These are phyloP conservation scores for Cecidostiba fungosa DNA, from an alignment of 2,888 invertebrate genomes.

Conservation along the genomic window DNA sequence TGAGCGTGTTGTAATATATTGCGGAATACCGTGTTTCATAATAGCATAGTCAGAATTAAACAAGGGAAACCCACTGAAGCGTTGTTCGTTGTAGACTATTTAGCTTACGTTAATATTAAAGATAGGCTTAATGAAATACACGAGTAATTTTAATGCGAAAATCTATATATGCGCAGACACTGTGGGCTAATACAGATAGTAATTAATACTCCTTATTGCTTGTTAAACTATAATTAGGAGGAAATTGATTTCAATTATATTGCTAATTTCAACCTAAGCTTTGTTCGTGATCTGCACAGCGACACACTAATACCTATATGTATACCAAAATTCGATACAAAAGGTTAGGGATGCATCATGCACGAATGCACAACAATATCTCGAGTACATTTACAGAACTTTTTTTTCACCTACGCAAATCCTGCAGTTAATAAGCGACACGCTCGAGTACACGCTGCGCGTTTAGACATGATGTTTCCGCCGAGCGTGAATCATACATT, in stretches of 20 bases:
- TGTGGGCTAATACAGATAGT: background rate
- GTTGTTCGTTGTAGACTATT: background rate
- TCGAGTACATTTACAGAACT: background rate
- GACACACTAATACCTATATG: background rate
- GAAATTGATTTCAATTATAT: background rate
- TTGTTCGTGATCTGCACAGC: background rate
- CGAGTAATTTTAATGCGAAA: background rate
- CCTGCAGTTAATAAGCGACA: constrained; percentile 2
- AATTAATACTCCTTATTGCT: background rate
- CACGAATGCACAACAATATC: too few species aligned
- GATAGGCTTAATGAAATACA: background rate
- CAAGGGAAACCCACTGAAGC: background rate
- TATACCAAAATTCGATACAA: too few species aligned
- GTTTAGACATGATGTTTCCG: constrained; percentile 2
- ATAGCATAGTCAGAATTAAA: background rate
- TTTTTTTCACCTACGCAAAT: background rate
- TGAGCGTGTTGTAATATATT: background rate
- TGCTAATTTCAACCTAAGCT: background rate
- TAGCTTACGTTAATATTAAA: background rate
- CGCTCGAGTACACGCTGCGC: constrained; percentile 7
- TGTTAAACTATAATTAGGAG: background rate
- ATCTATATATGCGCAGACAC: background rate
- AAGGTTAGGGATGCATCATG: too few species aligned
- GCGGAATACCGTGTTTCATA: background rate
- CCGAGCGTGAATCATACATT: constrained; percentile 24